Base-by-base conservation (phyloP, 2,888 invertebrate genomes). In the Acronicta leporina region DNA sequence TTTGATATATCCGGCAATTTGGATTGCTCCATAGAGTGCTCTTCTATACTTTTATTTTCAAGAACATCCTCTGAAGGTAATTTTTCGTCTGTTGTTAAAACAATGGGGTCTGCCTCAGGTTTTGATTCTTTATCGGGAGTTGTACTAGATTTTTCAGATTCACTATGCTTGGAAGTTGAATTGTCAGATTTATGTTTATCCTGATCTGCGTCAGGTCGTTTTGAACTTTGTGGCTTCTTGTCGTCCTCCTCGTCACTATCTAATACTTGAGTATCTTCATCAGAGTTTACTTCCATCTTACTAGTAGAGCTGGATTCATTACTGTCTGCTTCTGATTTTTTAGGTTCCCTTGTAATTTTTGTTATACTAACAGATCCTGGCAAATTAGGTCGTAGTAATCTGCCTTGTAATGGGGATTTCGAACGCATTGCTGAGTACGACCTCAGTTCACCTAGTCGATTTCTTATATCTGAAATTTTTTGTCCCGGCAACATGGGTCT, bases 311-410 rank as follows among this genome's bases (percentile, higher is more conserved):
- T 73, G 4, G 77, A 67, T 54, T 87, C 83, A 72, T 79, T 85
- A 35, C 78, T 79, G 38, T 87, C 85, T 44, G 70, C 73, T 13
- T 85, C 84, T 20, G 81, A 59, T 76, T 85, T 92, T 75, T 87
- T 91, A 0, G 75, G 60, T 6, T 90, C 86, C 76, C 84, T 92
- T 0, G 87, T 77, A 66, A 94, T 90, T 81, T 92, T 93, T 0
- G 94, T 94, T 63, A 94, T 94, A 68, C 94, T 94, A 9, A 94
- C 87, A 13, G 94, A 93, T 5, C 92, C 91, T 15, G 93, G 89
- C 14, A 94, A 73, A 54, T 79, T 86, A 2, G 94, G 92, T 44
- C 92, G 76, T 27, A 92, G 55, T 71, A 91, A 74, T 75, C 90
- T 85, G 5, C 86, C 82, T 15, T 83, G 86, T 56, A 89, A 72